phyloP scores from a whole-genome alignment of 2,113 vertebrate genomes.

The Merops nubicus region DNA sequence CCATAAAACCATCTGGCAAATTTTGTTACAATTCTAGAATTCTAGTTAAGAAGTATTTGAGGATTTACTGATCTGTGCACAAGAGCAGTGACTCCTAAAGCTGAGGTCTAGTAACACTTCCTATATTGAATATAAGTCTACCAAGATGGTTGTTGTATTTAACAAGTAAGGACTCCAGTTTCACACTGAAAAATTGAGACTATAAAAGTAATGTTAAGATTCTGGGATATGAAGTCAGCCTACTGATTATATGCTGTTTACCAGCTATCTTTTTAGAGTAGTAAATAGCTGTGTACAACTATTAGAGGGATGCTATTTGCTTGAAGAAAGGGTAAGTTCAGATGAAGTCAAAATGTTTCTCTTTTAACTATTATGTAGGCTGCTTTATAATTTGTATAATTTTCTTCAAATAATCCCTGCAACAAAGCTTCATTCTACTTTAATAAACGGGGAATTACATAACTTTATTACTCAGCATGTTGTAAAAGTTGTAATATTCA shows the following conservation, averaged over 20 bases:
- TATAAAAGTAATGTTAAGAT: background rate
- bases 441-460: background rate
- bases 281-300: background rate
- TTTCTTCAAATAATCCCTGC: background rate
- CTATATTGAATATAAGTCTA: background rate
- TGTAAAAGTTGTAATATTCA: background rate
- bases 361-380: background rate
- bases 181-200: background rate
- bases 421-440: background rate
- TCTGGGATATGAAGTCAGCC: background rate
- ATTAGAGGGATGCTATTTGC: background rate
- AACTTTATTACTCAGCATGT: background rate
- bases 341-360: background rate
- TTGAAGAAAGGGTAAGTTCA: background rate
- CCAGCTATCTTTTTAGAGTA: background rate
- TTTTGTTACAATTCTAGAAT: background rate
- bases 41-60: background rate
- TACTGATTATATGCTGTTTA: background rate
- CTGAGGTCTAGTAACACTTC: background rate
- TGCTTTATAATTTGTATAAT: background rate
- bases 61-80: rapidly evolving
- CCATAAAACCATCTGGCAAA: background rate
- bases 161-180: background rate
- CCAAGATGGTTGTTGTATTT: background rate
- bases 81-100: rapidly evolving